phyloP scores from a whole-genome alignment of 2,797 vertebrate species.

The Pipistrellus pygmaeus region DNA sequence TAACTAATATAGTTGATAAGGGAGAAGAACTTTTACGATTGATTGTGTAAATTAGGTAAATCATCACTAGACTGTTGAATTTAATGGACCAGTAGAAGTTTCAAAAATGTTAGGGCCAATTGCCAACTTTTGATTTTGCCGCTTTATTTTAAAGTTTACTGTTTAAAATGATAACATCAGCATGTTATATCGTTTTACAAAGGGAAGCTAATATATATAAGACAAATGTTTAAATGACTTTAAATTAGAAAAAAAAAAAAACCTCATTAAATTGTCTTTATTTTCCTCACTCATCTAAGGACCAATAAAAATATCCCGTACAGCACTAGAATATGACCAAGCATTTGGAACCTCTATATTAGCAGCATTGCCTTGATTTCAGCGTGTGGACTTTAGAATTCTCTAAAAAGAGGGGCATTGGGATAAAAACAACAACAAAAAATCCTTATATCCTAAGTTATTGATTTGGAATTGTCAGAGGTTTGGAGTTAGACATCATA shows the following conservation, averaged over 20 bases:
- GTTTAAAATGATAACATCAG: slow-evolving; percentile 1
- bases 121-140: slow-evolving; percentile 20
- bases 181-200: neutral
- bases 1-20: neutral
- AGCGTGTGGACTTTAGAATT: neutral
- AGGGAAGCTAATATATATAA: neutral
- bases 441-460: neutral
- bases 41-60: neutral
- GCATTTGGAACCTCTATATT: neutral
- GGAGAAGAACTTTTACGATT: neutral
- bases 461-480: slow-evolving; percentile 1
- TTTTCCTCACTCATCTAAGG: slow-evolving; percentile 37
- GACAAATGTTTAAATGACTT: neutral
- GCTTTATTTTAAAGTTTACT: slow-evolving; percentile 25
- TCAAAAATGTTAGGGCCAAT: neutral
- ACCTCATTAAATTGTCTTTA: neutral
- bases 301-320: neutral
- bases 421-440: neutral
- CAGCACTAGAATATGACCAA: neutral
- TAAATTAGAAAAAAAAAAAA: neutral
- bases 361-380: neutral
- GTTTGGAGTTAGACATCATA: neutral
- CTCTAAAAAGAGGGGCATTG: neutral
- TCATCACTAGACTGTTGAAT: slow-evolving; percentile 35
- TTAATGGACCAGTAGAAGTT: slow-evolving; percentile 54